Conservation (phyloP, 2,113 vertebrate species). For the Calidris pygmaea region DNA sequence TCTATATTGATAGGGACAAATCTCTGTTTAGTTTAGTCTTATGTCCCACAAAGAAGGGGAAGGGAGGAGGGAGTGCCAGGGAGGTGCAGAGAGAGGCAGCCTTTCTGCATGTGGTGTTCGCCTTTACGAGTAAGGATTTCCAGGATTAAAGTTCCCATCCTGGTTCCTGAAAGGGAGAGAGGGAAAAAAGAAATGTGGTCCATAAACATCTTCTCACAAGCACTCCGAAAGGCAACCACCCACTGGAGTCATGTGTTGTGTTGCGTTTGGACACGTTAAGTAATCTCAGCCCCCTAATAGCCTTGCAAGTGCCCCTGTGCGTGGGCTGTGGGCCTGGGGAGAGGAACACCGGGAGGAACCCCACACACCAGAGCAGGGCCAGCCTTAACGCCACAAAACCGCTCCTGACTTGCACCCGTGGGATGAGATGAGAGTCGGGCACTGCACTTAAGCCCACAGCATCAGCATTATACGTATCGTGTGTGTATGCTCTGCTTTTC, state of each 20-base stretch:
- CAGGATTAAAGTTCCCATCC: conserved; percentile 6
- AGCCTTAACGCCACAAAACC: not conserved
- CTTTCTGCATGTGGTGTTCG: not conserved
- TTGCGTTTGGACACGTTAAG: not conserved
- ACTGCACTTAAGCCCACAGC: not conserved
- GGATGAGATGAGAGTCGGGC: not conserved
- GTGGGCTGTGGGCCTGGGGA: not conserved
- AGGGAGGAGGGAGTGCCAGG: not conserved
- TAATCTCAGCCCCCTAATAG: not conserved
- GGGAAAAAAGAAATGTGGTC: not conserved
- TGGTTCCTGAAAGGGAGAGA: not conserved
- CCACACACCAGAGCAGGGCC: not conserved
- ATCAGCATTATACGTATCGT: not conserved
- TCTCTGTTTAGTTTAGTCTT: conserved; percentile 30
- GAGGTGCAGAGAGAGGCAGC: not conserved
- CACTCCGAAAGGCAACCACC: not conserved
- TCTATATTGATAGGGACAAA: conserved; percentile 53
- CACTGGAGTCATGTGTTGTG: not conserved
- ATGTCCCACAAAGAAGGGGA: not conserved
- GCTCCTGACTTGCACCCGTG: not conserved
- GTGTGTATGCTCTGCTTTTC: conserved; percentile 2
- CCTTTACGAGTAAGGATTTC: not conserved
- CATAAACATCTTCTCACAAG: conserved; percentile 33
- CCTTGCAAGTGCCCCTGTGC: not conserved
- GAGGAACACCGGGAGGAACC: not conserved